These are phyloP conservation scores for Diachrysia chrysitis DNA, from an alignment of 2,888 invertebrate species.

Conservation along the genomic window DNA sequence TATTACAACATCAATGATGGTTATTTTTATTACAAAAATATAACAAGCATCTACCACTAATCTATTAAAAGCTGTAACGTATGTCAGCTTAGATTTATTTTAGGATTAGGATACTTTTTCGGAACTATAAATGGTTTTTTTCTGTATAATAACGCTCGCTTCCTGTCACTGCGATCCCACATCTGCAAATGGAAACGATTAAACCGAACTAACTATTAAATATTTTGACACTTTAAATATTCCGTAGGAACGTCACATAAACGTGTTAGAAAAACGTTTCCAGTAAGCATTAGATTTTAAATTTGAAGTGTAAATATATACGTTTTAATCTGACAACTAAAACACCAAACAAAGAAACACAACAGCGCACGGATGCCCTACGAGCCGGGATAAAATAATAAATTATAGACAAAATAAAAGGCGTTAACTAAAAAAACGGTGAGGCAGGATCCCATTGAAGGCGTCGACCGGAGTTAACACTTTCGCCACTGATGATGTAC, in stretches of 20 bases:
- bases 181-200: constrained; percentile 64
- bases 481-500: constrained; percentile 86
- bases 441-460: constrained; percentile 76
- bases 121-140: constrained; percentile 69
- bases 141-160: constrained; percentile 60
- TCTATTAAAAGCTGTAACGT: constrained; percentile 63
- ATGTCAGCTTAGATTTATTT: constrained; percentile 66
- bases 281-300: constrained; percentile 55
- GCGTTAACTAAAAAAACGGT: constrained; percentile 71
- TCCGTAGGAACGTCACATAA: constrained; percentile 45
- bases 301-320: constrained; percentile 60
- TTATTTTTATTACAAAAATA: constrained; percentile 60
- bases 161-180: constrained; percentile 50
- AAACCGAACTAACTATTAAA: constrained; percentile 53
- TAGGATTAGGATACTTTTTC: constrained; percentile 62
- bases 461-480: constrained; percentile 79
- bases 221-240: constrained; percentile 62
- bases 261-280: constrained; percentile 58
- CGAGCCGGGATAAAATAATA: constrained; percentile 71
- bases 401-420: constrained; percentile 77
- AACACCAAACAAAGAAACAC: constrained; percentile 63
- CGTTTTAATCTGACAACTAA: constrained; percentile 63
- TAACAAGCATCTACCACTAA: constrained; percentile 61
- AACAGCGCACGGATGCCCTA: constrained; percentile 60
- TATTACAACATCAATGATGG: constrained; percentile 33